Base-by-base conservation (phyloP, 2,113 vertebrate species). In the Ophthalmolycus amberensis region DNA sequence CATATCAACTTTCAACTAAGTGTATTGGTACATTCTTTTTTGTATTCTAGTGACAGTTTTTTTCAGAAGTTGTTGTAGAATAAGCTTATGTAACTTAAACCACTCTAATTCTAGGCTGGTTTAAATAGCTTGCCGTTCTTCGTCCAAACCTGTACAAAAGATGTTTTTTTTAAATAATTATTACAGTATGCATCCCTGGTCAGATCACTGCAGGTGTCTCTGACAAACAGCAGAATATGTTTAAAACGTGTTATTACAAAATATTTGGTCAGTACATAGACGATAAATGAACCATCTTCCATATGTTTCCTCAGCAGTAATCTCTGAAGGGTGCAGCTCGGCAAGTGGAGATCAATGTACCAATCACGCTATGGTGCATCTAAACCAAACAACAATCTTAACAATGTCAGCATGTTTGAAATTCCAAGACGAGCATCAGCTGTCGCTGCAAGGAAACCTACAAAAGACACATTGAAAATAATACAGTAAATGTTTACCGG, bases 31-130 rank as follows among this genome's bases (percentile, higher is more conserved):
- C 59, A 64, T 82, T 40, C 37, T 69, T 89, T 70, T 88, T 74
- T 44, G 59, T 89, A 85, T 83, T 91, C 56, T 84, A 79, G 91
- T 90, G 74, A 90, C 70, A 71, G 84, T 93, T 56, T 80, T 76
- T 77, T 59, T 71, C 70, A 65, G 15, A 84, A 32, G 32, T 77
- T 77, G 52, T 78, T 90, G 84, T 16, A 25, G 71, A 85, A 80
- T 74, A 42, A 71, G 38, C 87, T 40, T 60, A 27, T 89, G 82
- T 88, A 72, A 82, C 54, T 70, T 52, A 59, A 86, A 86, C n/a
- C 71, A 63, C 32, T 89, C 22, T 84, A 50, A 70, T 37, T 80
- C 42, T 85, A 68, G 73, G 71, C 74, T 9, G 4, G 58, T 86
- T 76, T 87, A 73, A 70, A 80, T 88, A 79, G 52, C 67, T 89